Percentiles rank a stretch among this genome's conserved stretches.
Evolutionary conservation across 2,797 vertebrate genomes (phyloP).

Genomic region (Hydrolagus colliei): DNA sequence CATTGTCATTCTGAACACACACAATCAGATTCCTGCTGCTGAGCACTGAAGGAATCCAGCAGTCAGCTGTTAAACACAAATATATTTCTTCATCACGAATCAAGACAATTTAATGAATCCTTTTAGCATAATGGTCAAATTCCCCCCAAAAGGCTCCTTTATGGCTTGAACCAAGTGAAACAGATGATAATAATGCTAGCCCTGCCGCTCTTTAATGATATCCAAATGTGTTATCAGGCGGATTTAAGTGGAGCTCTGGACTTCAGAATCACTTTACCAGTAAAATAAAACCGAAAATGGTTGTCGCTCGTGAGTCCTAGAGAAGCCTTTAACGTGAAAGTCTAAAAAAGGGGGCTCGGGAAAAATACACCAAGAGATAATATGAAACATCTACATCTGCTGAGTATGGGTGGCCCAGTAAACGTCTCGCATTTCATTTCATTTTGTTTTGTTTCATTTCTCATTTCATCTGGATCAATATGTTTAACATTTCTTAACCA

Average conservation of each 20-base stretch:
- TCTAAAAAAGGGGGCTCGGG: background rate
- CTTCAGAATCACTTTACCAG: background rate
- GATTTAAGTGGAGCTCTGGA: constrained; percentile 4
- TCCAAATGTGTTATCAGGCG: constrained; percentile 2
- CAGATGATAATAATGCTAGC: background rate
- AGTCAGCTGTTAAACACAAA: background rate
- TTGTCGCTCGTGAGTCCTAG: background rate
- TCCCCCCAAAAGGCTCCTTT: background rate
- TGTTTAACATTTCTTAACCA: background rate
- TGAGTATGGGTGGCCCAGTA: background rate
- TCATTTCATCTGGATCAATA: background rate
- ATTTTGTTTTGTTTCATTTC: background rate
- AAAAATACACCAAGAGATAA: background rate
- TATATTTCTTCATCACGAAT: background rate
- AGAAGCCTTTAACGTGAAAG: background rate
- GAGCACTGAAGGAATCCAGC: background rate
- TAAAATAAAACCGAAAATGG: background rate
- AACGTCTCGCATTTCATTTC: background rate
- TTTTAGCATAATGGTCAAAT: background rate
- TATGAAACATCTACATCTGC: background rate
- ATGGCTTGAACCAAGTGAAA: background rate
- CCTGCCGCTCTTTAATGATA: background rate
- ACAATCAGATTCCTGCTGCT: background rate
- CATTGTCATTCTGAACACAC: background rate
- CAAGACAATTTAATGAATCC: background rate